Conservation (phyloP, 1,140 invertebrate genomes). For the Heliothis subflexa region DNA sequence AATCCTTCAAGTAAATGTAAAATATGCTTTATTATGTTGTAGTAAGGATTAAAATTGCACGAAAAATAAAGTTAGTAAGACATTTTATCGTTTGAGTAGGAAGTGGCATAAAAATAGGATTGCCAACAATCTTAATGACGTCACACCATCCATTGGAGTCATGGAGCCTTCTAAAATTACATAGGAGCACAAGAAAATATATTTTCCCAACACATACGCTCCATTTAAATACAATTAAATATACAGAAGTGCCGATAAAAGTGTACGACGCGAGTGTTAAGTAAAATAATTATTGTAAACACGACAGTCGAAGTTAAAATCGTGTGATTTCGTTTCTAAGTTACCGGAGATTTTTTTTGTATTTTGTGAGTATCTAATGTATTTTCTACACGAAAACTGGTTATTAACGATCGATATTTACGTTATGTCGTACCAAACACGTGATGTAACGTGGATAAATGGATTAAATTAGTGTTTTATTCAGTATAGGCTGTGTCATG, state of each 20-base stretch:
- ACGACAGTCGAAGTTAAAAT: constrained; percentile 53
- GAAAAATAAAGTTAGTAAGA: constrained; percentile 57
- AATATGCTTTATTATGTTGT: constrained; percentile 69
- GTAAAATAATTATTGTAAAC: constrained; percentile 58
- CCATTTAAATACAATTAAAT: constrained; percentile 69
- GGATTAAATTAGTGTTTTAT: constrained; percentile 69
- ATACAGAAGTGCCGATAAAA: constrained; percentile 67
- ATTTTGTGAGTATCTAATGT: constrained; percentile 78
- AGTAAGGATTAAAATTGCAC: constrained; percentile 72
- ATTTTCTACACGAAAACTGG: constrained; percentile 64
- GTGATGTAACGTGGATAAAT: constrained; percentile 63
- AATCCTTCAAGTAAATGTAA: constrained; percentile 60
- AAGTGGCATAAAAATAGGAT: constrained; percentile 84
- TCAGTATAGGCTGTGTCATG: constrained; percentile 69
- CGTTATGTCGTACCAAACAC: constrained; percentile 59
- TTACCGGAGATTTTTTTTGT: constrained; percentile 68
- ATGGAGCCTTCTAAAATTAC: constrained; percentile 84
- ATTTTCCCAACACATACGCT: constrained; percentile 71
- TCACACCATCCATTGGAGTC: constrained; percentile 70
- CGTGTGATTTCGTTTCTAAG: constrained; percentile 51
- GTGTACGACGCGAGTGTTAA: constrained; percentile 70
- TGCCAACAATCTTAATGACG: constrained; percentile 84
- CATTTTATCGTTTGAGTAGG: constrained; percentile 71
- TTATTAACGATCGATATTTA: constrained; percentile 70
- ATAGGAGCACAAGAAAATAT: constrained; percentile 74